These are phyloP conservation scores for Clarias gariepinus DNA, from an alignment of 2,113 vertebrate species.

Conservation along the genomic window DNA sequence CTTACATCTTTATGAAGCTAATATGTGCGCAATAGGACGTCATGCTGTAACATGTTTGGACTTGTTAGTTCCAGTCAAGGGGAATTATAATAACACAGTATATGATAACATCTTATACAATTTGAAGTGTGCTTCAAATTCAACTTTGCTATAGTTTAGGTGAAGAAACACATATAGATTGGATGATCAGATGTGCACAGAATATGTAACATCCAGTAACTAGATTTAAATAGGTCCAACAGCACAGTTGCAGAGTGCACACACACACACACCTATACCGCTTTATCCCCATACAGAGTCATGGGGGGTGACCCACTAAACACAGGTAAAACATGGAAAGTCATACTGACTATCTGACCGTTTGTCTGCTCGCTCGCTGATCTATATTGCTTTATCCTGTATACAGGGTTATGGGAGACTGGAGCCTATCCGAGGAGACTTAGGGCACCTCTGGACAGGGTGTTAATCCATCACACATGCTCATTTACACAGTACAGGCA, in stretches of 20 bases:
- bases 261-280: not conserved
- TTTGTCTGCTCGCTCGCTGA: not conserved
- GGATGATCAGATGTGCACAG: not conserved
- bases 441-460: no score
- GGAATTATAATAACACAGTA: not conserved
- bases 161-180: not conserved
- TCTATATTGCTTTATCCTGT: no score
- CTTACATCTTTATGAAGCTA: not conserved
- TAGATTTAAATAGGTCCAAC: not conserved
- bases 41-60: not conserved
- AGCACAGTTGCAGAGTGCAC: not conserved
- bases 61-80: not conserved
- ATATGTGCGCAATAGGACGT: not conserved
- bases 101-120: not conserved
- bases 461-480: no score
- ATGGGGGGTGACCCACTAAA: no score
- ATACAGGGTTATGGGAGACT: no score
- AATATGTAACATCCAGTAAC: not conserved
- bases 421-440: no score
- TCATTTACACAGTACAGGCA: no score
- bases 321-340: no score
- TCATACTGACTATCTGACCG: not conserved
- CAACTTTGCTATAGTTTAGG: not conserved
- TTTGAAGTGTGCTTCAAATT: not conserved
- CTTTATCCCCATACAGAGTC: no score